Evolutionary conservation across 2,888 invertebrate genomes (phyloP), one percentile per base, ranked within the genome.

Genomic region (Halictus ligatus): DNA sequence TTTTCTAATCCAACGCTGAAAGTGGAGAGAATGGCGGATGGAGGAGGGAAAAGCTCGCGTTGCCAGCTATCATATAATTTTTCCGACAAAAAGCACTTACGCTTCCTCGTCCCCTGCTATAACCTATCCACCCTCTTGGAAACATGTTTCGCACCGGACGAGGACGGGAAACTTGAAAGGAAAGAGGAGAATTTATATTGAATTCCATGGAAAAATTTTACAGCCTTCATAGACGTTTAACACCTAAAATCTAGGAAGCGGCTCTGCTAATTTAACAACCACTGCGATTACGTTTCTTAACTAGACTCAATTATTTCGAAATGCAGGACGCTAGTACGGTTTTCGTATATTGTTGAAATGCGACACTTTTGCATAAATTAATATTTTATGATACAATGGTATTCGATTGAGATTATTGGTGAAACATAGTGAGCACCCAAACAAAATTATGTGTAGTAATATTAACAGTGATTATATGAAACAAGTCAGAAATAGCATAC

Each of bases 31-130:
- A 88, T 81, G 84, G 85, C 79, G 87, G 83, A 58, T 75, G 78
- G 76, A 87, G 85, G 87, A 89, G 87, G 90, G 88, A 90, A 92
- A 92, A 91, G 88, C 91, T 90, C 91, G 90, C 92, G 88, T 91
- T 91, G 89, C 89, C 89, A 85, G 92, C 93, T 94, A 94, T 94
- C 93, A 94, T 93, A 94, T 94, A 94, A 94, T 94, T 94, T 92
- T 94, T 93, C 93, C 94, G 93, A 93, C 94, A 93, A 94, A 94
- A 94, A 94, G 94, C 94, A 94, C 94, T 94, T 94, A 94, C 93
- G 93, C 88, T 86, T 80, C 87, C 88, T 87, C 89, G 85, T 86
- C 85, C 88, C 85, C 87, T 84, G 83, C 89, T 87, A 87, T 92
- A 88, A 87, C 85, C 88, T 86, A 85, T 89, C 87, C 83, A 88